These are phyloP conservation scores for Triplophysa rosa DNA, from an alignment of 2,113 vertebrate species.

Conservation along the genomic window DNA sequence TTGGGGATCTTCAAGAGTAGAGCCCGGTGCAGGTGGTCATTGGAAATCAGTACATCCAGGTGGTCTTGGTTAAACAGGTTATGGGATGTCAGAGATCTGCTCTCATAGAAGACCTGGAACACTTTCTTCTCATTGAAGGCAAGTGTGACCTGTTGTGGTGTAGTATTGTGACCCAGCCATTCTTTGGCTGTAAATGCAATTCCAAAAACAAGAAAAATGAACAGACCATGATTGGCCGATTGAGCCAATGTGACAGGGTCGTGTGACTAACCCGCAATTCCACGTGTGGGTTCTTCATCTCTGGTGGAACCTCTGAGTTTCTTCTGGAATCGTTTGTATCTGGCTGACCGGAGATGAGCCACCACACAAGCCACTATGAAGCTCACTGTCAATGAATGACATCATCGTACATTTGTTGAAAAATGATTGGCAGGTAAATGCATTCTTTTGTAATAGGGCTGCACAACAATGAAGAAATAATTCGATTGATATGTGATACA, in stretches of 20 bases:
- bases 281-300: conserved; percentile 64
- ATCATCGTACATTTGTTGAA: background rate
- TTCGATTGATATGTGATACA: too few species aligned
- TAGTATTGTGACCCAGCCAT: conserved; percentile 81
- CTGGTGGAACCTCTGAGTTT: conserved; percentile 58
- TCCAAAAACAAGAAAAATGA: background rate
- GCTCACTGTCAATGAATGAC: conserved; percentile 74
- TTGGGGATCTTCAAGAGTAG: conserved; percentile 90
- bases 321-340: conserved; percentile 82
- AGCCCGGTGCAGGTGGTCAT: conserved; percentile 69
- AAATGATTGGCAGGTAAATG: background rate
- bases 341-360: conserved; percentile 74
- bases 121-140: conserved; percentile 68
- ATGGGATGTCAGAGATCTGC: conserved; percentile 74
- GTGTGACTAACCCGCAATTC: conserved; percentile 72
- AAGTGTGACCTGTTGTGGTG: conserved; percentile 72
- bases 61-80: conserved; percentile 68
- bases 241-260: background rate
- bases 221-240: background rate
- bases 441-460: background rate
- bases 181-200: conserved; percentile 77
- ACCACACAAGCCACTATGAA: conserved; percentile 82
- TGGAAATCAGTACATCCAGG: conserved; percentile 80
- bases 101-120: conserved; percentile 79
- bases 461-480: background rate